Evolutionary conservation across 1,140 invertebrate genomes (phyloP), one percentile per base, ranked within the genome.

Genomic region (Acromyrmex charruanus): DNA sequence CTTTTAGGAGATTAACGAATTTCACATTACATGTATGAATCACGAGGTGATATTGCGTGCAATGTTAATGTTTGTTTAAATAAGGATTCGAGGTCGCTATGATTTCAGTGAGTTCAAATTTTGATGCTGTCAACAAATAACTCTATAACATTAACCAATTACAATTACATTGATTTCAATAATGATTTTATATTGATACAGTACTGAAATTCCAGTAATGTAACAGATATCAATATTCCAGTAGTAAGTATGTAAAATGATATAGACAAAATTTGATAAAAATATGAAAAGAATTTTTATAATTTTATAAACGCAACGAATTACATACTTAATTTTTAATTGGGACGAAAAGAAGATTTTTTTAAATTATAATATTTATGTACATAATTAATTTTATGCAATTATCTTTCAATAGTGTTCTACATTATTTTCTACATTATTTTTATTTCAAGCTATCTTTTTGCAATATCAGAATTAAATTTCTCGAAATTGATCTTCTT

Each of bases 61-160:
- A 80, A 55, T 39, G 31, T 31, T 80, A 44, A 81, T 71, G 16
- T 51, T 71, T 66, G 31, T 81, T 68, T 69, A 68, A 68, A 80
- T 55, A 31, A 71, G 5, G 31, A 28, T 35, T 71, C 61, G 28
- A 39, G 21, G 16, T 3, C 7, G 28, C 12, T 58, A 66, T 51
- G 1, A 71, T 71, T 58, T 81, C 16, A 71, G 21, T 21, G 14
- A 25, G 16, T 25, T 81, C 77, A 39, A 69, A 71, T 81, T 81
- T 81, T 21, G 21, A 53, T 25, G 31, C 28, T 39, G 31, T 14
- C 18, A n/a, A 21, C 77, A 49, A 21, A 14, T n/a, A 1, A 71
- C 18, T 71, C 14, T 25, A 58, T 81, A 71, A 51, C 51, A 71
- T 80, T 55, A 25, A 21, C 21, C 39, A n/a, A 28, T 25, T 55